Percentiles rank a stretch among this genome's conserved stretches.
Evolutionary conservation across 1,140 invertebrate species (phyloP).

Genomic region (Drosophila pallidifrons): DNA sequence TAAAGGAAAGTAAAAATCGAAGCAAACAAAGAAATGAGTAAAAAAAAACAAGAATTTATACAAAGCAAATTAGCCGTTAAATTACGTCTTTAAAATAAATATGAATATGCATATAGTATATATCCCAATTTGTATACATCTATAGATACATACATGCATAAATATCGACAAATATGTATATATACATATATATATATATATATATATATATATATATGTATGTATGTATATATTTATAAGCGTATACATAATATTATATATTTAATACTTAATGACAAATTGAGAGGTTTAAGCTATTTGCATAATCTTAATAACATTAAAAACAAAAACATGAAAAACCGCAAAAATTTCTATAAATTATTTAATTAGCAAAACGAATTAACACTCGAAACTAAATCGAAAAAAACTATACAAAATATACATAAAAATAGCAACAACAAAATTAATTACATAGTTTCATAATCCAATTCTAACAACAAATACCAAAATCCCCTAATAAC

Average conservation of each 20-base stretch:
- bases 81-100: conserved; percentile 54
- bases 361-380: conserved; percentile 44
- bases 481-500: conserved; percentile 11
- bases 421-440: conserved; percentile 24
- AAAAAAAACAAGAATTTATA: conserved; percentile 69
- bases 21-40: conserved; percentile 18
- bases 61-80: conserved; percentile 77
- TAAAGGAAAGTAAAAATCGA: conserved; percentile 21
- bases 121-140: conserved; percentile 27
- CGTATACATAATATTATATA: conserved; percentile 57
- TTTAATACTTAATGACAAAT: conserved; percentile 35
- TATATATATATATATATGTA: conserved; percentile 46
- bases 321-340: conserved; percentile 21
- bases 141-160: conserved; percentile 50
- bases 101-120: conserved; percentile 35
- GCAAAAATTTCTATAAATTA: conserved; percentile 51
- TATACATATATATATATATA: conserved; percentile 50
- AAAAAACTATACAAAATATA: conserved; percentile 18
- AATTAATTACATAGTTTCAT: conserved; percentile 42
- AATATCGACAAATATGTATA: conserved; percentile 40
- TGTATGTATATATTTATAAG: conserved; percentile 48
- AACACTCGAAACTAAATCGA: conserved; percentile 39
- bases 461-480: conserved; percentile 32
- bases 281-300: conserved; percentile 30
- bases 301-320: conserved; percentile 27